A percentile compares a stretch with the other conserved stretches of the same genome.
These are phyloP conservation scores for Cantharis rustica DNA, from an alignment of 2,888 invertebrate genomes.

Conservation along the genomic window DNA sequence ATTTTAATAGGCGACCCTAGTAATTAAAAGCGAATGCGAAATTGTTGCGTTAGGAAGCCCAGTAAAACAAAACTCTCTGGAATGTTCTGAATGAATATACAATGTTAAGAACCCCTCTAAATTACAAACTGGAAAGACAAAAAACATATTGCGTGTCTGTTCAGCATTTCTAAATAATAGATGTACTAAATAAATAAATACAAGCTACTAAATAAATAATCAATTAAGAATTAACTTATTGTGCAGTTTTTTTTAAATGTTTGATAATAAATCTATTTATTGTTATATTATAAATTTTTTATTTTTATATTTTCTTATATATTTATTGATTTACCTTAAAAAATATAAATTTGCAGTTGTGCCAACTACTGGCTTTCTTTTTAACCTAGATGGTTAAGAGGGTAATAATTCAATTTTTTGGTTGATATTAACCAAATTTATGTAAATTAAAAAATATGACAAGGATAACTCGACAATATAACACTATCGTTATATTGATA, in stretches of 20 bases:
- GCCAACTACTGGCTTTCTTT: neutral
- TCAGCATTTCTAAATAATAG: neutral
- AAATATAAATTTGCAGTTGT: neutral
- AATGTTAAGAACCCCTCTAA: constrained; percentile 12
- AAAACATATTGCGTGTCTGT: neutral
- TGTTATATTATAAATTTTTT: too few species aligned
- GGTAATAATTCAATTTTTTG: too few species aligned
- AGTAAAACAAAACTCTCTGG: constrained; percentile 19
- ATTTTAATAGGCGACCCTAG: constrained; percentile 16
- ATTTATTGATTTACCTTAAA: too few species aligned
- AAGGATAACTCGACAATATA: neutral
- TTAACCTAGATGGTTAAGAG: neutral
- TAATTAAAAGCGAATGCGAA: constrained; percentile 21
- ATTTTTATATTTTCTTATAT: too few species aligned
- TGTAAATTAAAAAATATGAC: neutral
- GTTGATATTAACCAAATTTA: neutral
- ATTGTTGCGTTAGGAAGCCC: constrained; percentile 23
- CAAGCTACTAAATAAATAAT: neutral
- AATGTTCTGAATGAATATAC: constrained; percentile 19
- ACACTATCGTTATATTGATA: neutral
- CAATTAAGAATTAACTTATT: neutral
- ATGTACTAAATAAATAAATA: neutral
- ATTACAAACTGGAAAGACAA: constrained; percentile 13
- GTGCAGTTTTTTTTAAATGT: neutral
- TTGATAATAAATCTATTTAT: neutral